Evolutionary conservation across 2,797 vertebrate genomes (phyloP).

Genomic region (Tympanoctomys barrerae): DNA sequence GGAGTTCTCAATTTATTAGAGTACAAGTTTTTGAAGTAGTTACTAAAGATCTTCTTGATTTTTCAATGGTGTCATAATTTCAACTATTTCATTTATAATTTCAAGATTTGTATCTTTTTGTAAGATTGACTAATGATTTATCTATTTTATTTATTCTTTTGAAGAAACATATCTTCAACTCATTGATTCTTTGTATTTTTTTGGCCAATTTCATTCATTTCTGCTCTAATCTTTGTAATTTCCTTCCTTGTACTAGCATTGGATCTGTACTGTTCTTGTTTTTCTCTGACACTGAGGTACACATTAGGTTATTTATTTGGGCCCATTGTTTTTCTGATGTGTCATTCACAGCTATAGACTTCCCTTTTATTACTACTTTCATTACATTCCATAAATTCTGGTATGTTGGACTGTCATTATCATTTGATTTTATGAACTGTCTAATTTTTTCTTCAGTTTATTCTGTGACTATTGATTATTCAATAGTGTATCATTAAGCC

Average conservation of each 20-base stretch:
- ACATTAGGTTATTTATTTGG: neutral
- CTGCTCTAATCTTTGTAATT: neutral
- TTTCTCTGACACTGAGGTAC: neutral
- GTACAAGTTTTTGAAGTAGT: neutral
- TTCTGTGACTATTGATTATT: no score
- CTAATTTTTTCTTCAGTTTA: no score
- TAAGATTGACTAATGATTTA: neutral
- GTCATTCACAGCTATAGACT: neutral
- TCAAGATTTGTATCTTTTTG: neutral
- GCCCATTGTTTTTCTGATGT: neutral
- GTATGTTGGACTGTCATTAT: neutral
- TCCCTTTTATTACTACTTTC: neutral
- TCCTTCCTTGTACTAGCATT: neutral
- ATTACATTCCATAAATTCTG: neutral
- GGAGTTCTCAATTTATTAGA: neutral
- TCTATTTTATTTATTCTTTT: neutral
- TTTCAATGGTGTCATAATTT: neutral
- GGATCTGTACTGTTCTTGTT: neutral
- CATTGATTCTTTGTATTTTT: neutral
- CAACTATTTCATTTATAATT: neutral
- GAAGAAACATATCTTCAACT: neutral
- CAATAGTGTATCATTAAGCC: neutral
- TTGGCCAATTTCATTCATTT: neutral
- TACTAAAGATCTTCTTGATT: neutral
- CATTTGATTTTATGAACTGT: no score